phyloP scores from a whole-genome alignment of 2,888 invertebrate species.

The Chymomyza caudatula region DNA sequence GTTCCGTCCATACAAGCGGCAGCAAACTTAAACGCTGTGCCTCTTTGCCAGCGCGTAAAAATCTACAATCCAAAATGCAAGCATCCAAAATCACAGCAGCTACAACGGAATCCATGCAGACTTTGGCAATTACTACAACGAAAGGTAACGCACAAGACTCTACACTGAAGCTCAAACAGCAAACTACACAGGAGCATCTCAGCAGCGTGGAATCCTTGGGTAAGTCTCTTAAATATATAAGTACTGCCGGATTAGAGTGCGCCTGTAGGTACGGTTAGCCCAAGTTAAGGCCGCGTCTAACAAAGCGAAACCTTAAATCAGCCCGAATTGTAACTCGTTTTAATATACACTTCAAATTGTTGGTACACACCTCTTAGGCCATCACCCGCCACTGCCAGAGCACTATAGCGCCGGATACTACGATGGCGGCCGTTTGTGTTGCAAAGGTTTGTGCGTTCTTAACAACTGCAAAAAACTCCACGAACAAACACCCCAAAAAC shows the following conservation, averaged over 20 bases:
- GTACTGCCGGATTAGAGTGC: neutral
- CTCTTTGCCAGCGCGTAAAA: slow-evolving; percentile 79
- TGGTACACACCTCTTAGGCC: slow-evolving; percentile 51
- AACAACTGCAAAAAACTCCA: slow-evolving; percentile 9
- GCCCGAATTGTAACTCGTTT: slow-evolving; percentile 23
- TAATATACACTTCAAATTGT: slow-evolving; percentile 12
- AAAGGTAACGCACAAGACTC: slow-evolving; percentile 25
- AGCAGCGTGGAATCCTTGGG: slow-evolving; percentile 78
- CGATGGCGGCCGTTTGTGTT: slow-evolving; percentile 44
- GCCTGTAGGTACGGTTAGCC: neutral
- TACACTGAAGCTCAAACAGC: slow-evolving; percentile 23
- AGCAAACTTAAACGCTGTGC: slow-evolving; percentile 81
- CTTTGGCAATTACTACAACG: slow-evolving; percentile 22
- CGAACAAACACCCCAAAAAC: neutral
- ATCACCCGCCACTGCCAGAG: slow-evolving; percentile 45
- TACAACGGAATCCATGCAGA: slow-evolving; percentile 1
- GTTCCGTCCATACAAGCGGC: slow-evolving; percentile 69
- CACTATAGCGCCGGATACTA: slow-evolving; percentile 47
- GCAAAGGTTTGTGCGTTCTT: slow-evolving; percentile 58
- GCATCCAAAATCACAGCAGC: neutral
- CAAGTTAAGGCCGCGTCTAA: neutral
- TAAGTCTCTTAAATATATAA: slow-evolving; percentile 51
- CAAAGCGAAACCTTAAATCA: slow-evolving; percentile 25
- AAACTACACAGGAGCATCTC: slow-evolving; percentile 58
- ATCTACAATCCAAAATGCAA: slow-evolving; percentile 51